Conservation (phyloP, 92 coral and sea anemone species). For the Metridium senile region DNA sequence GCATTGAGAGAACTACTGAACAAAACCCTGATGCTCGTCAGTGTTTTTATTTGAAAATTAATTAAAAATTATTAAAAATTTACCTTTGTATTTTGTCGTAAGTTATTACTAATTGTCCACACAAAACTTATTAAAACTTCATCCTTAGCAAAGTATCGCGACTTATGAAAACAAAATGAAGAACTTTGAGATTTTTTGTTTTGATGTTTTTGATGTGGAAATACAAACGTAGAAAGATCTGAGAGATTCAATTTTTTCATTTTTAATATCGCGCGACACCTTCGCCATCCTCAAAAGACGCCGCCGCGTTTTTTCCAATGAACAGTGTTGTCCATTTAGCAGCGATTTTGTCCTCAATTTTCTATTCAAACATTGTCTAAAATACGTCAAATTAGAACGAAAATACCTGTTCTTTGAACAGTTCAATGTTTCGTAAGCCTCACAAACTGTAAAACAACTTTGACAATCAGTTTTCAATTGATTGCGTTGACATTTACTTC, state of each 20-base stretch:
- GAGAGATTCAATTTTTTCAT: background rate
- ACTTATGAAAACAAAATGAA: background rate
- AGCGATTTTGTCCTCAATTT: background rate
- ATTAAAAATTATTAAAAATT: constrained; percentile 10
- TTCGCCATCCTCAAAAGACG: background rate
- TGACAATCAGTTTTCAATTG: background rate
- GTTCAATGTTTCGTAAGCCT: background rate
- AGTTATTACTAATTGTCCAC: background rate
- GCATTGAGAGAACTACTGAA: background rate
- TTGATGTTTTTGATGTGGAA: background rate
- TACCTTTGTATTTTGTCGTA: constrained; percentile 3
- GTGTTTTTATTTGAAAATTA: constrained; percentile 17
- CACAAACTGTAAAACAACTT: background rate
- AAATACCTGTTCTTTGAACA: background rate
- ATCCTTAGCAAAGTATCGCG: background rate
- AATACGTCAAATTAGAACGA: background rate
- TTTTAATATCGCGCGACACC: background rate
- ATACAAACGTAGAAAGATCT: background rate
- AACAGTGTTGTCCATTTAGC: constrained; percentile 8
- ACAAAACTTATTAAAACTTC: background rate
- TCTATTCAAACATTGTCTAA: background rate
- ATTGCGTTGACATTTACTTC: background rate
- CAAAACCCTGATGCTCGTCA: background rate
- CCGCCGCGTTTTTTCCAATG: background rate
- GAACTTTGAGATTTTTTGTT: background rate